phyloP scores from a whole-genome alignment of 1,140 invertebrate genomes.

The Camponotus pennsylvanicus region DNA sequence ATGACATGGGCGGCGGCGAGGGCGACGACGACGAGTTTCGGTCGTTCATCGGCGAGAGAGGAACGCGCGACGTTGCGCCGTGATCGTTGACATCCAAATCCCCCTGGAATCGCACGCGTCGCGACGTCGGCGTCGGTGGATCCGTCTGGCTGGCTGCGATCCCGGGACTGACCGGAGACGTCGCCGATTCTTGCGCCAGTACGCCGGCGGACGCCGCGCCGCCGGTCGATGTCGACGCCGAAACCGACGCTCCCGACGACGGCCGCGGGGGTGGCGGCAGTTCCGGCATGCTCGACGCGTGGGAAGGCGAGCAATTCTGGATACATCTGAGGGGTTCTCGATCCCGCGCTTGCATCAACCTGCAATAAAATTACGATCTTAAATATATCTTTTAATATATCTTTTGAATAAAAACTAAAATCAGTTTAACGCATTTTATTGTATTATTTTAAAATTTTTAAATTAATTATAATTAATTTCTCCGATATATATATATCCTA shows the following conservation, averaged over 20 bases:
- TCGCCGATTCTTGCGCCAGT: constrained; percentile 70
- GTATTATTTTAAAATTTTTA: background rate
- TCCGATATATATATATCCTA: background rate
- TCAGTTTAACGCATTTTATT: background rate
- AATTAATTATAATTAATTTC: background rate
- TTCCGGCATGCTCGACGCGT: constrained; percentile 90
- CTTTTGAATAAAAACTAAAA: background rate
- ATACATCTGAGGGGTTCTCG: constrained; percentile 87
- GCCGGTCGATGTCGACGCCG: constrained; percentile 86
- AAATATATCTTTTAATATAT: background rate
- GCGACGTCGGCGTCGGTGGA: constrained; percentile 81
- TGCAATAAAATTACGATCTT: constrained; percentile 76
- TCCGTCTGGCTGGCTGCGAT: constrained; percentile 69
- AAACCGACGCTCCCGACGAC: constrained; percentile 74
- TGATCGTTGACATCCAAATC: constrained; percentile 84
- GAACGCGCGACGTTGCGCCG: constrained; percentile 74
- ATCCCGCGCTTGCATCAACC: constrained; percentile 87
- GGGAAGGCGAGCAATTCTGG: constrained; percentile 82
- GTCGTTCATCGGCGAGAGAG: constrained; percentile 82
- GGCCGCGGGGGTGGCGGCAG: constrained; percentile 83
- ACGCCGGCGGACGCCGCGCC: constrained; percentile 86
- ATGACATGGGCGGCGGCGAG: constrained; percentile 81
- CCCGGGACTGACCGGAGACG: constrained; percentile 72
- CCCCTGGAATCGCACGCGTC: constrained; percentile 89
- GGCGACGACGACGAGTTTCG: constrained; percentile 81